phyloP scores from a whole-genome alignment of 1,140 invertebrate genomes.

The Sycophaga agraensis region DNA sequence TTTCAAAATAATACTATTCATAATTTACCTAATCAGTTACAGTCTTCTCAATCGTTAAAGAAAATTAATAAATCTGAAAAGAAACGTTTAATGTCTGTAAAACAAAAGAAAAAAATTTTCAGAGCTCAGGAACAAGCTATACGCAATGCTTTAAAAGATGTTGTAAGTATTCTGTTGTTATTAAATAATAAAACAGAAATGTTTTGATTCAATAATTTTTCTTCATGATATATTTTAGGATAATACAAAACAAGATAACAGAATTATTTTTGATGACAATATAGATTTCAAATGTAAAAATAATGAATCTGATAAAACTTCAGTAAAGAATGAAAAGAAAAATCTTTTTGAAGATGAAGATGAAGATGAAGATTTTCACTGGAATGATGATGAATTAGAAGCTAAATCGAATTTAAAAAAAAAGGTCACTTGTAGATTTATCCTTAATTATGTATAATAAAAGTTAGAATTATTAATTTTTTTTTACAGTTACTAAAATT shows the following conservation, averaged over 20 bases:
- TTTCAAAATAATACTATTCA: too few relatives aligned
- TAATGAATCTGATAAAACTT: background rate
- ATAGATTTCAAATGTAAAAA: constrained; percentile 34
- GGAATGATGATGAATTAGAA: constrained; percentile 44
- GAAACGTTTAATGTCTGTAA: constrained; percentile 62
- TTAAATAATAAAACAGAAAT: background rate
- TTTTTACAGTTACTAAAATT: constrained; percentile 24
- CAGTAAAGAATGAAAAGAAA: constrained; percentile 41
- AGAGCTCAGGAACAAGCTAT: constrained; percentile 61
- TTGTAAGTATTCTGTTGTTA: constrained; percentile 45
- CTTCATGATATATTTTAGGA: constrained; percentile 52
- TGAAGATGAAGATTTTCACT: constrained; percentile 59
- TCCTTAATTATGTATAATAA: background rate
- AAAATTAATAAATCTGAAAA: constrained; percentile 50
- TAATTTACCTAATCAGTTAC: too few relatives aligned
- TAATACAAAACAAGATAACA: constrained; percentile 56
- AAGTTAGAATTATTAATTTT: background rate
- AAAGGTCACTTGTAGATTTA: constrained; percentile 19
- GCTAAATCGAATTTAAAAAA: constrained; percentile 30
- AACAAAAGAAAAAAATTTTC: constrained; percentile 60
- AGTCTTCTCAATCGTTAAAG: too few relatives aligned
- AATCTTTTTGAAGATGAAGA: constrained; percentile 57
- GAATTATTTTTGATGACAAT: constrained; percentile 61
- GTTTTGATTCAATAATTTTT: constrained; percentile 13
- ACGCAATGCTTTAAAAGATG: constrained; percentile 58